Evolutionary conservation across 2,113 vertebrate species (phyloP), one percentile per base, ranked within the genome.

Genomic region (Thunnus thynnus): DNA sequence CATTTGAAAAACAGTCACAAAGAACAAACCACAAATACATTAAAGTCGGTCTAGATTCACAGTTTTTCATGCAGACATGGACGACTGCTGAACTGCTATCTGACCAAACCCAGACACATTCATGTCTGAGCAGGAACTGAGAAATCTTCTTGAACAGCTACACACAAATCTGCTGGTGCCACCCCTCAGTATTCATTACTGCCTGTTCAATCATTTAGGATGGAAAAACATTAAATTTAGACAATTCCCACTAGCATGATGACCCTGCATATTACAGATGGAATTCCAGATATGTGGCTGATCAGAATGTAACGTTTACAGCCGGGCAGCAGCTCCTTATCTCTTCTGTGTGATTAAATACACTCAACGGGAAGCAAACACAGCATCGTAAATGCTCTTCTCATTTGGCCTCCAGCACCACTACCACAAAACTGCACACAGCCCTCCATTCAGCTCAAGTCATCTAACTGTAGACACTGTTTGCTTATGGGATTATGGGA

Each of bases 241-340:
- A 22, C 10, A 5, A 72, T 50, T 22, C 27, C 16, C 71, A 62
- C 32, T 13, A 27, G 3, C 47, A 32, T 62, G 5, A 77, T 32
- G 63, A 30, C 56, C 25, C 62, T 55, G 47, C 52, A 36, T 18
- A n/a, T 76, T 32, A 63, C 58, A 56, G 81, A 36, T 68, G 75
- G 78, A 80, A 79, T 79, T 69, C 54, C 74, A 85, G 68, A 83
- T 44, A 76, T 71, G 72, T 46, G 62, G 11, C 68, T 14, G 64
- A 70, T 80, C 47, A 47, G 52, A 48, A 47, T 52, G 36, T 48
- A 36, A 5, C 60, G 60, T 20, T 83, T 66, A 44, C 58, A 48
- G 20, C 66, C 51, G 69, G 27, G 27, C 27, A 69, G 75, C 71
- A 65, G 57, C 72, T 46, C 62, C 32, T 74, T 60, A 70, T 86